Conservation (phyloP, 1,140 invertebrate species). For the Phenacoccus solenopsis region DNA sequence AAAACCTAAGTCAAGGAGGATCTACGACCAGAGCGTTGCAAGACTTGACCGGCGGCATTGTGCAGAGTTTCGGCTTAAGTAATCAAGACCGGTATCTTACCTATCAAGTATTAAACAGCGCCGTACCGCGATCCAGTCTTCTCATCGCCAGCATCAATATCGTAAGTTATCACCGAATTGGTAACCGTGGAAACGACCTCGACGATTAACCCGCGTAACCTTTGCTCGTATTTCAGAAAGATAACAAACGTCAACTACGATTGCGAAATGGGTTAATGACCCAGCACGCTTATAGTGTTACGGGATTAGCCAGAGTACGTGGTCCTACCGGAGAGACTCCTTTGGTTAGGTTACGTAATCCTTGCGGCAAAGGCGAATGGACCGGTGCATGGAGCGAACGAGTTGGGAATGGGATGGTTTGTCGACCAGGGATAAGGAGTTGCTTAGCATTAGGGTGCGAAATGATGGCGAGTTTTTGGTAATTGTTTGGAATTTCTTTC, state of each 20-base stretch:
- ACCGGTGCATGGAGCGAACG: conserved; percentile 54
- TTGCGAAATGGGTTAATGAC: conserved; percentile 49
- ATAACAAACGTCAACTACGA: conserved; percentile 39
- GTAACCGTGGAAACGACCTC: too few relatives aligned
- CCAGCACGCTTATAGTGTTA: conserved; percentile 58
- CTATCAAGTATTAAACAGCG: conserved; percentile 54
- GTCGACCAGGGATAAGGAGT: conserved; percentile 47
- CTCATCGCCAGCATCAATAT: conserved; percentile 50
- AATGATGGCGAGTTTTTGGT: conserved; percentile 60
- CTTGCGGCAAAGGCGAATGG: conserved; percentile 49
- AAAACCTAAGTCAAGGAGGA: conserved; percentile 45
- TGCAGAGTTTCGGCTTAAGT: conserved; percentile 54
- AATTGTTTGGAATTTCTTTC: conserved; percentile 27
- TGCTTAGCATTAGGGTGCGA: conserved; percentile 45
- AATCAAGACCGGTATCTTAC: conserved; percentile 49
- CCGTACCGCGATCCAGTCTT: conserved; percentile 56
- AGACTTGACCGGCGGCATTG: conserved; percentile 63
- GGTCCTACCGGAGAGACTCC: conserved; percentile 38
- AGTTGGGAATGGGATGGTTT: conserved; percentile 52
- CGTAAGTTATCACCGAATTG: too few relatives aligned
- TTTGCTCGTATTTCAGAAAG: conserved; percentile 36
- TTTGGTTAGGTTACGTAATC: conserved; percentile 37
- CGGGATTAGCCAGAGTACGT: conserved; percentile 54
- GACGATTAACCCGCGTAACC: too few relatives aligned
- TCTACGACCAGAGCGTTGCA: conserved; percentile 54